These are phyloP conservation scores for Pagetopsis macropterus DNA, from an alignment of 2,797 vertebrate species.

Conservation along the genomic window DNA sequence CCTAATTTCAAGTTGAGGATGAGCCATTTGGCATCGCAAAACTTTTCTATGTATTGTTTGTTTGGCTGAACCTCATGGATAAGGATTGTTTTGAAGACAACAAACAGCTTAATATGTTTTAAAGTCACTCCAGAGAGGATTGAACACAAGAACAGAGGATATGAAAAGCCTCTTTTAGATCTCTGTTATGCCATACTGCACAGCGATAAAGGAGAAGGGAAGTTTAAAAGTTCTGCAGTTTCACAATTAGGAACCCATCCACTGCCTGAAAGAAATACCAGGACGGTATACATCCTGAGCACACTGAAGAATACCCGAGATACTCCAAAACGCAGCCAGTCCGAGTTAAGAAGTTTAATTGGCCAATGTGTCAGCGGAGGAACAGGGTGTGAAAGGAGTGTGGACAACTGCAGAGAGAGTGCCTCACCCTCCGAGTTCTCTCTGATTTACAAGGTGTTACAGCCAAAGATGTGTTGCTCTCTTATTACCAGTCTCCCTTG, in stretches of 20 bases:
- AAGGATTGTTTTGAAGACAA: slow-evolving; percentile 39
- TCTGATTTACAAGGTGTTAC: slow-evolving; percentile 52
- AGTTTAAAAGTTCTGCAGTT: slow-evolving; percentile 57
- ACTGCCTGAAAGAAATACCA: slow-evolving; percentile 42
- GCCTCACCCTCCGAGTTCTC: slow-evolving; percentile 28
- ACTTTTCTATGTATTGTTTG: slow-evolving; percentile 41
- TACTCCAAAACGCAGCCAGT: slow-evolving; percentile 45
- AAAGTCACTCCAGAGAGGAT: slow-evolving; percentile 57
- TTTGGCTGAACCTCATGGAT: slow-evolving; percentile 50
- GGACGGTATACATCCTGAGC: slow-evolving; percentile 23
- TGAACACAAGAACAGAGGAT: slow-evolving; percentile 36
- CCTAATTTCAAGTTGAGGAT: slow-evolving; percentile 38
- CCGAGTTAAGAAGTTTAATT: slow-evolving; percentile 72
- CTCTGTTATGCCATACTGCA: slow-evolving; percentile 38
- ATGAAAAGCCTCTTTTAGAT: slow-evolving; percentile 46
- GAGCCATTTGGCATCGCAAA: slow-evolving; percentile 60
- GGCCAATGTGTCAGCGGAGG: slow-evolving; percentile 65
- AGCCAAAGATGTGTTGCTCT: slow-evolving; percentile 33
- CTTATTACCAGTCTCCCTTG: slow-evolving; percentile 31
- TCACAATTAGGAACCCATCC: slow-evolving; percentile 45
- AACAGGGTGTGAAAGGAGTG: slow-evolving; percentile 54
- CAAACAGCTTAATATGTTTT: slow-evolving; percentile 62
- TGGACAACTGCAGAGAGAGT: slow-evolving; percentile 50
- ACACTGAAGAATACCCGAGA: slow-evolving; percentile 30
- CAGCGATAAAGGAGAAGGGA: slow-evolving; percentile 20